Evolutionary conservation across 2,797 vertebrate genomes (phyloP), one percentile per base, ranked within the genome.

Genomic region (Gallinago nigripennis): DNA sequence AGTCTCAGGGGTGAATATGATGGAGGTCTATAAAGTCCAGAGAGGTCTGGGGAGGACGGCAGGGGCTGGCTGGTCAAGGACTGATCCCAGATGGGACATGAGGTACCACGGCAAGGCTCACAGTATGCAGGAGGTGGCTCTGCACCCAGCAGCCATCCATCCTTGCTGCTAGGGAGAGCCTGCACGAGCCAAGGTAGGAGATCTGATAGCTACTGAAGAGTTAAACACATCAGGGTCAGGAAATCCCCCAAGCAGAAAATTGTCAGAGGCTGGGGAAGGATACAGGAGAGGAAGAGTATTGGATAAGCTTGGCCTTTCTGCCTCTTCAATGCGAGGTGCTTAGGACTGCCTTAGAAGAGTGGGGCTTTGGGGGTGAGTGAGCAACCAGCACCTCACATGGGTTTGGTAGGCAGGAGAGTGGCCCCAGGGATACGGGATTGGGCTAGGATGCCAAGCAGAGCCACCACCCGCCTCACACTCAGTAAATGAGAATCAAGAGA

Each of bases 361-460:
- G 5, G 18, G 30, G 21, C 0, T 0, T 0, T 0, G 1, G 41
- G 24, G 9, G 8, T 82, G 20, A 66, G 51, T 19, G 25, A 86
- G 51, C 60, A 85, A 48, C 16, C 53, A 78, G 61, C 10, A 27
- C 16, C 31, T 6, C 16, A 27, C 14, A 6, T 37, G 9, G 23
- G n/a, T 8, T 77, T 24, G 8, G 33, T 4, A 3, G 10, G 3
- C 2, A 64, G 39, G 13, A 92, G 4, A 39, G 11, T 8, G 1
- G 3, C 15, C 56, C 24, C 19, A 3, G 2, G 33, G 43, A 9
- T 43, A n/a, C 1, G 11, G 23, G 15, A 53, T 41, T 3, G 6
- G 65, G 37, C 16, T 39, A 64, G 33, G 33, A 31, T 66, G 16
- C n/a, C 48, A 69, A 61, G 23, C 19, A 76, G 31, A 86, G 8